Percentiles rank a stretch among this genome's conserved stretches.
Evolutionary conservation across 1,140 invertebrate species (phyloP).

Genomic region (Bathynomus jamesi): DNA sequence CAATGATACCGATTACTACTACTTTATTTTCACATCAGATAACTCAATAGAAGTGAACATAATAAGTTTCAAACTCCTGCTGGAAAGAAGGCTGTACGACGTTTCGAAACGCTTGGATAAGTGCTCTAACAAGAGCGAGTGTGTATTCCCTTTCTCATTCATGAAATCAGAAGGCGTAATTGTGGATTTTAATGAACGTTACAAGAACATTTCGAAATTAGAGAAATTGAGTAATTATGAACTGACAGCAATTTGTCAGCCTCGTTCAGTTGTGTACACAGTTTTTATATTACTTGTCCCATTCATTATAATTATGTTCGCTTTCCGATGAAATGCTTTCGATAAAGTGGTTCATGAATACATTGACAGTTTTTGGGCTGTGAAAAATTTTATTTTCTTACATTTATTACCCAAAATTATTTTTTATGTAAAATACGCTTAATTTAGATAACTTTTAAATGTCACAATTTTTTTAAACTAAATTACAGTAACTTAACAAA

Average conservation of each 20-base stretch:
- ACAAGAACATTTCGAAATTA: not conserved
- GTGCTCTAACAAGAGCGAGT: constrained; percentile 19
- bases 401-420: no score
- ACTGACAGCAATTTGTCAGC: constrained; percentile 25
- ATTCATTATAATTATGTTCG: constrained; percentile 26
- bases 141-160: constrained; percentile 24
- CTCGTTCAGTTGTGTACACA: constrained; percentile 20
- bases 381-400: not conserved
- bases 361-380: not conserved
- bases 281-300: constrained; percentile 25
- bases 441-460: no score
- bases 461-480: no score
- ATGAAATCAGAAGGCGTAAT: constrained; percentile 18
- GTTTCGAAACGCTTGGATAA: constrained; percentile 5
- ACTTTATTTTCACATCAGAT: constrained; percentile 30
- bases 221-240: constrained; percentile 17
- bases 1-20: constrained; percentile 20
- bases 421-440: no score
- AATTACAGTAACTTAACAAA: no score
- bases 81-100: constrained; percentile 17
- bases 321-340: constrained; percentile 19
- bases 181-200: constrained; percentile 15
- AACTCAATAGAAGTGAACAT: constrained; percentile 18
- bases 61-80: constrained; percentile 15
- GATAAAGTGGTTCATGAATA: not conserved